These are phyloP conservation scores for Drosophila meridionalis DNA, from an alignment of 2,888 invertebrate species.

Conservation along the genomic window DNA sequence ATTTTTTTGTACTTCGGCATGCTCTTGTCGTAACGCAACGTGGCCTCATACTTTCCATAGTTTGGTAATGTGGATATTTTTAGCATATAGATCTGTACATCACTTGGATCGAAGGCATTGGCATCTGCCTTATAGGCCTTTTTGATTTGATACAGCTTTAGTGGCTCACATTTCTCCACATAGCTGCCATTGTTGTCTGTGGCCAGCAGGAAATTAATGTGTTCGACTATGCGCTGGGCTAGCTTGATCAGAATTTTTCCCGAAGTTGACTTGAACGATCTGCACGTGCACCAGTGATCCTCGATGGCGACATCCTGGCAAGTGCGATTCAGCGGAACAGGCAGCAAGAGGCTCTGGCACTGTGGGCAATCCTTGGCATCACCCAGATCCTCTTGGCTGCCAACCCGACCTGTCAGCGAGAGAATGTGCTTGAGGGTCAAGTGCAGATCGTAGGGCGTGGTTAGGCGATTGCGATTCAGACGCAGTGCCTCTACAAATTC, in stretches of 20 bases:
- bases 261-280: slow-evolving; percentile 85
- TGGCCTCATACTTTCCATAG: slow-evolving; percentile 89
- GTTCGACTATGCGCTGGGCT: slow-evolving; percentile 82
- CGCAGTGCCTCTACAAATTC: slow-evolving; percentile 86
- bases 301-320: slow-evolving; percentile 89
- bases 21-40: slow-evolving; percentile 85
- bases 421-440: slow-evolving; percentile 89
- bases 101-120: slow-evolving; percentile 19
- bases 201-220: slow-evolving; percentile 79
- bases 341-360: slow-evolving; percentile 88
- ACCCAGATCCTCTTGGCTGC: slow-evolving; percentile 44
- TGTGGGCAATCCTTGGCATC: slow-evolving; percentile 86
- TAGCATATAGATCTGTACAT: slow-evolving; percentile 87
- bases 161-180: slow-evolving; percentile 85
- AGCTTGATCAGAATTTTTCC: slow-evolving; percentile 68
- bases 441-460: slow-evolving; percentile 91
- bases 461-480: slow-evolving; percentile 88
- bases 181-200: slow-evolving; percentile 74
- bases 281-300: slow-evolving; percentile 92
- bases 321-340: slow-evolving; percentile 87
- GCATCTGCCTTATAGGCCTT: slow-evolving; percentile 85
- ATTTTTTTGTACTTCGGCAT: slow-evolving; percentile 78
- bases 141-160: slow-evolving; percentile 86
- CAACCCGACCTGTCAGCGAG: slow-evolving; percentile 85
- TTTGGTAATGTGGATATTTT: slow-evolving; percentile 89